Evolutionary conservation across 2,888 invertebrate species (phyloP).

Genomic region (Drosophila hawaiiensis): DNA sequence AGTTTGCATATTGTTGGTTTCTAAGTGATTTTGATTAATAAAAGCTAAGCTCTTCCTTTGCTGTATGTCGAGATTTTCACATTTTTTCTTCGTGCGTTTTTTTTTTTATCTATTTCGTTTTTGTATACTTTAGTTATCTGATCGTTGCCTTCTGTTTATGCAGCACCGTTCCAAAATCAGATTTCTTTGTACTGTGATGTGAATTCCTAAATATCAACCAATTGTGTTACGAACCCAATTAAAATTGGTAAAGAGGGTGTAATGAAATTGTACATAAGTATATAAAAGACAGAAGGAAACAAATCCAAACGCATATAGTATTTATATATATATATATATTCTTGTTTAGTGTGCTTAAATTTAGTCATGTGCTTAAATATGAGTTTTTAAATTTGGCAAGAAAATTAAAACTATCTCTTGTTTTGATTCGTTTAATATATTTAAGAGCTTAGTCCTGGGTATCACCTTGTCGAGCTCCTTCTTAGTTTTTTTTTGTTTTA

Average conservation of each 20-base stretch:
- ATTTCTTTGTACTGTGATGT: slow-evolving; percentile 12
- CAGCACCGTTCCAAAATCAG: neutral
- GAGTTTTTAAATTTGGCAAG: neutral
- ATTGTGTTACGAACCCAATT: neutral
- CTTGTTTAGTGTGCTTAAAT: neutral
- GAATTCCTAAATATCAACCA: neutral
- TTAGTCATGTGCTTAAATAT: neutral
- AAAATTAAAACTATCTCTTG: too few relatives aligned
- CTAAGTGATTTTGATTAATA: slow-evolving; percentile 72
- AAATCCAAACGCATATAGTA: neutral
- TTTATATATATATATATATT: neutral
- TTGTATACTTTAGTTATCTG: slow-evolving; percentile 10
- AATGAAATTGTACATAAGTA: neutral
- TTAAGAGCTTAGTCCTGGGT: too few relatives aligned
- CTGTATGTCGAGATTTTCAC: slow-evolving; percentile 4
- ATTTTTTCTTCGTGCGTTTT: neutral
- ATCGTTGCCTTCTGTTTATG: slow-evolving; percentile 33
- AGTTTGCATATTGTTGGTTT: slow-evolving; percentile 55
- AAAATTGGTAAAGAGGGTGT: neutral
- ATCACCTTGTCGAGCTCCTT: too few relatives aligned
- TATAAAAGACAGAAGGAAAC: neutral
- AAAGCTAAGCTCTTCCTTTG: slow-evolving; percentile 30
- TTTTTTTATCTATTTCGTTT: neutral
- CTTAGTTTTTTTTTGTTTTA: too few relatives aligned
- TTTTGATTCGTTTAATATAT: neutral